phyloP scores from a whole-genome alignment of 37 sponge, comb jelly and placozoan genomes.

The Cliona cf. orientalis region DNA sequence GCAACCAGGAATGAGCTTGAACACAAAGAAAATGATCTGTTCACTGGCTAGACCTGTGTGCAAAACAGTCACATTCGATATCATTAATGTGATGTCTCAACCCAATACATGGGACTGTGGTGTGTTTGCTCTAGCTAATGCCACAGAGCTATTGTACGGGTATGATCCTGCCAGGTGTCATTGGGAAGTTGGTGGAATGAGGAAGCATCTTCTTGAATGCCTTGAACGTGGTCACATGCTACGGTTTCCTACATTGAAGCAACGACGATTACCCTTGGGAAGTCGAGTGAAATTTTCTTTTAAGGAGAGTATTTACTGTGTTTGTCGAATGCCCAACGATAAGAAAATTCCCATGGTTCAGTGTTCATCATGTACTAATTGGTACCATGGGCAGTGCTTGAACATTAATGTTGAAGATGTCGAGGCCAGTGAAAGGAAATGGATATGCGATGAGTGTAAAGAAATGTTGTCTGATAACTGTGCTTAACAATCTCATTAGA shows the following conservation, averaged over 20 bases:
- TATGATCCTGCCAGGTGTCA: conserved; percentile 1
- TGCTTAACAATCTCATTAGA: no score
- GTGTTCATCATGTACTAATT: no score
- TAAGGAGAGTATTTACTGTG: neutral
- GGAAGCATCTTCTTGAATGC: neutral
- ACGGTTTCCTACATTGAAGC: neutral
- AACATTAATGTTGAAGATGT: no score
- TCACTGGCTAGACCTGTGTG: neutral
- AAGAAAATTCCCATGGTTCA: neutral
- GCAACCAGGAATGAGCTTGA: neutral
- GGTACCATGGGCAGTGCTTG: no score
- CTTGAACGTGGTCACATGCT: neutral
- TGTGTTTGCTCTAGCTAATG: neutral
- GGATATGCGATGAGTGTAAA: no score
- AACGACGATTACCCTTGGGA: neutral
- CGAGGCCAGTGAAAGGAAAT: no score
- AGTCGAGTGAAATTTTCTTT: neutral
- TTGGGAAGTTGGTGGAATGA: neutral
- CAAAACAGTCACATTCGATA: neutral
- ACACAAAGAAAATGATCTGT: neutral
- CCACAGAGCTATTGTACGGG: neutral
- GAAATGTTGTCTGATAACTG: no score
- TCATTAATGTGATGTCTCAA: neutral
- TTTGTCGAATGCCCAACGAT: conserved; percentile 7
- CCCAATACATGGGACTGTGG: conserved; percentile 1